Conservation (phyloP, 2,113 vertebrate genomes). For the Poecilia latipinna region DNA sequence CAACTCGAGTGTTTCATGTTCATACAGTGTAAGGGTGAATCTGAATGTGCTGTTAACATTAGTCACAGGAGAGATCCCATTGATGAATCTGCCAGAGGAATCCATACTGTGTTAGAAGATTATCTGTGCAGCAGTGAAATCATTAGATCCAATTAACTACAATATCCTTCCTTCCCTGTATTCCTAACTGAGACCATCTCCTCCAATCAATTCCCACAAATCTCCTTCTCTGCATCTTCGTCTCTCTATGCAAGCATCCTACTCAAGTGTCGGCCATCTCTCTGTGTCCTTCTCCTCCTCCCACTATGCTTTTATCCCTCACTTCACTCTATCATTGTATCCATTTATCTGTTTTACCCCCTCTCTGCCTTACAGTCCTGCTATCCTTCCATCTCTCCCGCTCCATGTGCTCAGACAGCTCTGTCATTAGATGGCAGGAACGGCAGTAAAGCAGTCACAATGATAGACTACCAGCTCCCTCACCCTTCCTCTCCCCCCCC, state of each 20-base stretch:
- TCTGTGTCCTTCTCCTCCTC: slow-evolving; percentile 53
- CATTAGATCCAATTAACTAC: slow-evolving; percentile 68
- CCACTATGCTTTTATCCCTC: slow-evolving; percentile 64
- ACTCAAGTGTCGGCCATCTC: slow-evolving; percentile 51
- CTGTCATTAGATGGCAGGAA: slow-evolving; percentile 79
- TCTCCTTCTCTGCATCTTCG: slow-evolving; percentile 36
- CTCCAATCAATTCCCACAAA: slow-evolving; percentile 59
- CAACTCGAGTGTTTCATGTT: slow-evolving; percentile 15
- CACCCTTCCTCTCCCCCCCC: slow-evolving; percentile 33
- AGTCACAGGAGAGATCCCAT: slow-evolving; percentile 35
- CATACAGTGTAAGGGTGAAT: slow-evolving; percentile 21
- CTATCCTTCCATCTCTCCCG: slow-evolving; percentile 65
- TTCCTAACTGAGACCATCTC: slow-evolving; percentile 44
- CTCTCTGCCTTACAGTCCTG: slow-evolving; percentile 41
- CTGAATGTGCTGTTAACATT: slow-evolving; percentile 36
- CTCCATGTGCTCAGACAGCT: slow-evolving; percentile 73
- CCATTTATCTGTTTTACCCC: slow-evolving; percentile 77
- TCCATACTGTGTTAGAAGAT: slow-evolving; percentile 53
- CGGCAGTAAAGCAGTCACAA: slow-evolving; percentile 76
- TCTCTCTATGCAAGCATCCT: slow-evolving; percentile 43
- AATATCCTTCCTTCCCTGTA: slow-evolving; percentile 46
- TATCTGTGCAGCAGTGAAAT: slow-evolving; percentile 57
- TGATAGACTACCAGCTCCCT: slow-evolving; percentile 72
- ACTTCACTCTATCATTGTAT: slow-evolving; percentile 70
- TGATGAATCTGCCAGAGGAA: slow-evolving; percentile 40